Base-by-base conservation (phyloP, 1,140 invertebrate species). In the Chironomus tepperi region DNA sequence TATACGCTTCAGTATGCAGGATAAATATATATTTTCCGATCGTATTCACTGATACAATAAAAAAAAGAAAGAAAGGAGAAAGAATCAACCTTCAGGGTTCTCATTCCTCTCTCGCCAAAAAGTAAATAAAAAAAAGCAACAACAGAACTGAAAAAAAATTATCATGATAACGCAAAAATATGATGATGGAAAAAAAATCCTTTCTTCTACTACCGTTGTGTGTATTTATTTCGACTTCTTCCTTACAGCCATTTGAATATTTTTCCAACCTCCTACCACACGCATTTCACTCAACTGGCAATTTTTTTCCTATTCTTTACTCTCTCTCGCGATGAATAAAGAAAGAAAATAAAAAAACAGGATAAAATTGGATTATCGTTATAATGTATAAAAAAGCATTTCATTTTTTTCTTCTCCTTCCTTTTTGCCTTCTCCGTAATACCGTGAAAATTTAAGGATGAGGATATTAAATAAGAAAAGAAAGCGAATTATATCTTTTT, bases 311-410 rank as follows among this genome's bases (percentile, higher is more conserved):
- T 15, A 5, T 15, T 57, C 12, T 57, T 57, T 57, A 5, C 8
- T 47, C 43, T 47, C 15, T 70, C 18, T 21, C 65, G 65, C 65
- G 65, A 70, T 70, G 65, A 70, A 70, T 70, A 70, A 70, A 70
- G 65, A 70, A 70, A n/a, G n/a, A n/a, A 34, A 70, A 70, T 70
- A 70, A 70, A 70, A n/a, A 15, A 70, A 70, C 65, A 70, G 65
- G 65, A 70, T 70, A 70, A 70, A 70, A 70, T 70, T 70, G 65
- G 65, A 70, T 70, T 70, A 70, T 70, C 65, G 65, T 70, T 70
- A 19, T 70, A 70, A 70, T 57, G 24, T 34, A 57, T 57, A 57
- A 70, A 70, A 70, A 70, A 70, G 65, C 65, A 21, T 70, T 70
- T 70, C 47, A 57, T 57, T 57, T 57, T 15, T 57, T 15, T 57